Percentiles rank a stretch among this genome's conserved stretches.
phyloP scores from a whole-genome alignment of 2,113 vertebrate genomes.

The Pogona vitticeps region DNA sequence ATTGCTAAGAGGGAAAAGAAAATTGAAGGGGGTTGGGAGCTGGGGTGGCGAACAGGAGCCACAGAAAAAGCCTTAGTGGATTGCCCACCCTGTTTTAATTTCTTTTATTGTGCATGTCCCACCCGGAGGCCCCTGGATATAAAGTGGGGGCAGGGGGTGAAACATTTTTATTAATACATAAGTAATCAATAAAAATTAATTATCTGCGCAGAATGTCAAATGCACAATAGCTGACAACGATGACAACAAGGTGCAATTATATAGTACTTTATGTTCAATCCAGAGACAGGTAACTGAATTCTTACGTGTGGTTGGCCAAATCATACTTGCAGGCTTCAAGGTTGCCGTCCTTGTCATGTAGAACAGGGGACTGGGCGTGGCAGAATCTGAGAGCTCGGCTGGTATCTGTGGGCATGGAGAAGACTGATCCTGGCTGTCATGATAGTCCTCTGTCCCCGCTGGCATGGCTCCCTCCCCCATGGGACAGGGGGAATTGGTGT shows the following conservation, averaged over 20 bases:
- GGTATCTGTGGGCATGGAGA: not conserved
- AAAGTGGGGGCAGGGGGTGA: too few species aligned
- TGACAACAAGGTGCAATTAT: too few species aligned
- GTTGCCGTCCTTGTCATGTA: not conserved
- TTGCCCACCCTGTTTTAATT: too few species aligned
- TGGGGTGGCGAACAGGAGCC: too few species aligned
- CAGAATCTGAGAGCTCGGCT: not conserved
- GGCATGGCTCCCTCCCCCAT: not conserved
- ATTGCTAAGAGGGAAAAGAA: too few species aligned
- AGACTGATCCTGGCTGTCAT: constrained; percentile 6
- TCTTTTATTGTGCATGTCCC: too few species aligned
- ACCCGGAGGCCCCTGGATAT: too few species aligned
- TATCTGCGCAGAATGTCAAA: too few species aligned
- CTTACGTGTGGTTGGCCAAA: constrained; percentile 22
- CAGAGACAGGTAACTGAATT: not conserved
- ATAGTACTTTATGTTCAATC: not conserved
- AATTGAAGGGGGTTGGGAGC: too few species aligned
- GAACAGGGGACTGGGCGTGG: constrained; percentile 12
- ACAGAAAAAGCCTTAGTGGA: too few species aligned
- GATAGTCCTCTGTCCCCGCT: not conserved
- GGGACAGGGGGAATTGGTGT: not conserved
- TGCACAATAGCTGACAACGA: not conserved
- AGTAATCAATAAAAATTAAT: too few species aligned
- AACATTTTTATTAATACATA: too few species aligned
- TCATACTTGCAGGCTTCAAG: not conserved